Base-by-base conservation (phyloP, 2,797 vertebrate genomes). In the Notamacropus eugenii region DNA sequence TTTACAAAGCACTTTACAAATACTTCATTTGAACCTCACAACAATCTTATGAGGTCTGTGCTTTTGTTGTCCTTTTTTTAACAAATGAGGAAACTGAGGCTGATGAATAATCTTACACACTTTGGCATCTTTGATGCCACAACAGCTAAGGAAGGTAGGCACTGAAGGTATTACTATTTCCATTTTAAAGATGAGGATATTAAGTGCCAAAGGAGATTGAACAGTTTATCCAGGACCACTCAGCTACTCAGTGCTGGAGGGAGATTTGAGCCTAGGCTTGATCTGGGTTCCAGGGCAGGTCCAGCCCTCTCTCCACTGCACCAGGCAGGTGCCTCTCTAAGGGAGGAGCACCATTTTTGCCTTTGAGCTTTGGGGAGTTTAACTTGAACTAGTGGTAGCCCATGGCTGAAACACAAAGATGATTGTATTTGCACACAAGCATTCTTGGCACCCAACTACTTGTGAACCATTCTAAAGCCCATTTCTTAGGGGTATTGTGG, bases 311-410 rank as follows among this genome's bases (percentile, higher is more conserved):
- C n/a, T 40, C 0, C 22, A 11, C 22, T 46, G 29, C 19, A 46
- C 19, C 8, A 82, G 40, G 40, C 29, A 82, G 40, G 40, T 10
- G 22, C 19, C 2, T 46, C 16, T 40, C 14, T 22, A 40, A 22
- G 67, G 16, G 8, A 40, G 40, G 74, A 46, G 8, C 4, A 0
- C 6, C 67, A 31, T 54, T 46, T 29, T 46, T 93, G 82, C 59
- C 62, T 96, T 94, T 57, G 31, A n/a, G 92, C 57, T 90, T 93
- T 31, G 22, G 59, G 54, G 3, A 91, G 67, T 93, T 90, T 28
- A 93, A 0, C 6, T 9, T 74, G 92, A 90, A 56, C 90, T 24
- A 14, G n/a, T 34, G 54, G 50, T 12, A 46, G 57, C 56, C 94
- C 55, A 56, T 22, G 57, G 57, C 55, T 96, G n/a, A 5, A 62